Percentiles rank a stretch among this genome's conserved stretches.
These are phyloP conservation scores for Cebus imitator DNA, from an alignment of 2,113 vertebrate species.

Conservation along the genomic window DNA sequence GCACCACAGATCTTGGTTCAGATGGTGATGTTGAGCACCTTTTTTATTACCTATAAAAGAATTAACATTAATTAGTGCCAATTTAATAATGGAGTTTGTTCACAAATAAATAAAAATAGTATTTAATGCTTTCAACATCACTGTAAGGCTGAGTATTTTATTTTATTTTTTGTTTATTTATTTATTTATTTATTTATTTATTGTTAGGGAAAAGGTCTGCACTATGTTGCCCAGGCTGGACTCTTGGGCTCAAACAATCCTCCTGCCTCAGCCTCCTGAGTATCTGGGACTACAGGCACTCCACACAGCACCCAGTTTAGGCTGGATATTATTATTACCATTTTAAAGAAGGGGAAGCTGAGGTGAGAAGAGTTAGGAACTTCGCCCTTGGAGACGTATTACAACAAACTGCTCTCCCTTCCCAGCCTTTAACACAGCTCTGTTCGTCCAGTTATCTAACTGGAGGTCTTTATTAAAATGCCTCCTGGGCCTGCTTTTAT, in stretches of 20 bases:
- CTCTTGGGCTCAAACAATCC: neutral
- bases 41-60: conserved; percentile 2
- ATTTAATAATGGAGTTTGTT: neutral
- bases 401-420: neutral
- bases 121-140: neutral
- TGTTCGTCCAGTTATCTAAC: neutral
- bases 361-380: neutral
- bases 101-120: neutral
- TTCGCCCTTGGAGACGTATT: neutral
- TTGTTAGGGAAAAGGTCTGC: neutral
- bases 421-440: neutral
- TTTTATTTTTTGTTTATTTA: neutral
- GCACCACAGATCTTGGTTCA: neutral
- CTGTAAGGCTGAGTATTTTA: neutral
- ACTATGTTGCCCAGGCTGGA: neutral
- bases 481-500: neutral
- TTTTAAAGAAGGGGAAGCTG: conserved; percentile 23
- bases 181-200: neutral
- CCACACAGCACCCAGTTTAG: neutral
- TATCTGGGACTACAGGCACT: neutral
- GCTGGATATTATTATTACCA: neutral
- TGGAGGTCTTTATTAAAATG: conserved; percentile 1
- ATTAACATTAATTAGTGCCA: neutral
- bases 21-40: conserved; percentile 10
- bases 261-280: neutral